Conservation (phyloP, 1,140 invertebrate species). For the Papilio dardanus region DNA sequence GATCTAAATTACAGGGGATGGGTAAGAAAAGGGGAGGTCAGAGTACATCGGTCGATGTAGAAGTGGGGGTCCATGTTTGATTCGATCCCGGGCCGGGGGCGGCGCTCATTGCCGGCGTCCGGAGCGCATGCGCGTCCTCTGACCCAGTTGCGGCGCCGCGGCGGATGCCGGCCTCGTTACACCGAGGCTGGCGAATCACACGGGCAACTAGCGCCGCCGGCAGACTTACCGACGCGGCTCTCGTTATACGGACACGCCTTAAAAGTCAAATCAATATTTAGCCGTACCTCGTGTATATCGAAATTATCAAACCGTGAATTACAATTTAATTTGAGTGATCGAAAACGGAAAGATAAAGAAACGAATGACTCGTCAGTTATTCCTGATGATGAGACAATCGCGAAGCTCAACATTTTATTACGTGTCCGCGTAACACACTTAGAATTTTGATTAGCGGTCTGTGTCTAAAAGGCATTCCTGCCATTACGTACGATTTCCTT, state of each 20-base stretch:
- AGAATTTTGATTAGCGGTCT: constrained; percentile 68
- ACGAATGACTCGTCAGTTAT: constrained; percentile 44
- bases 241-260: constrained; percentile 19
- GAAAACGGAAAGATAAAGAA: constrained; percentile 28
- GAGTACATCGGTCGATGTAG: constrained; percentile 52
- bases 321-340: background rate
- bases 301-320: constrained; percentile 4
- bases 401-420: constrained; percentile 59
- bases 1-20: constrained; percentile 35
- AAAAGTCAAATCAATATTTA: constrained; percentile 22
- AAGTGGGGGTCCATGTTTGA: constrained; percentile 69
- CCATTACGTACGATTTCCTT: constrained; percentile 53
- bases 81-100: constrained; percentile 69
- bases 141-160: constrained; percentile 68
- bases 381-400: constrained; percentile 66
- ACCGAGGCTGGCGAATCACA: constrained; percentile 76
- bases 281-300: background rate
- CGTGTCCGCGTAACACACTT: constrained; percentile 52
- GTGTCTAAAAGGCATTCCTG: constrained; percentile 62
- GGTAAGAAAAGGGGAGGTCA: constrained; percentile 62
- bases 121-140: constrained; percentile 75
- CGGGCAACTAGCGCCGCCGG: constrained; percentile 59
- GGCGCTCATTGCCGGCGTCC: constrained; percentile 75
- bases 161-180: constrained; percentile 67
- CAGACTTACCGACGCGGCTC: constrained; percentile 65